Conservation (phyloP, 2,113 vertebrate species). For the Scolopax mira region DNA sequence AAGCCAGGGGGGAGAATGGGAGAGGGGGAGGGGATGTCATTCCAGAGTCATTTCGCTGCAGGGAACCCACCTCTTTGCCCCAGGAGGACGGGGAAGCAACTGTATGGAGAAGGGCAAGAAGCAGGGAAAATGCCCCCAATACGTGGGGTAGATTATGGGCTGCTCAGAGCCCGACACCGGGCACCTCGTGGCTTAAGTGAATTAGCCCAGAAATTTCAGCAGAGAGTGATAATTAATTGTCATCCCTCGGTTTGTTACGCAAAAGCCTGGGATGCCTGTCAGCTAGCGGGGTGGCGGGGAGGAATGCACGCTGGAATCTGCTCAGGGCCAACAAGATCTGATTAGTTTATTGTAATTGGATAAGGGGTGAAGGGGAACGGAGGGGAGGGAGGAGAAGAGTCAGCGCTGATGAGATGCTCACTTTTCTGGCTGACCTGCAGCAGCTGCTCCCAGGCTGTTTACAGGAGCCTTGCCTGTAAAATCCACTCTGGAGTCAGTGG, state of each 20-base stretch:
- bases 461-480: neutral
- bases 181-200: neutral
- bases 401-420: neutral
- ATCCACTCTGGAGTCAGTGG: neutral
- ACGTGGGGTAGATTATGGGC: neutral
- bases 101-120: neutral
- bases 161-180: neutral
- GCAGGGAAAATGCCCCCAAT: neutral
- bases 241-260: slow-evolving; percentile 24
- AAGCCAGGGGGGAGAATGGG: too few species aligned
- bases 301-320: neutral
- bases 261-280: neutral
- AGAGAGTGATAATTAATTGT: slow-evolving; percentile 25
- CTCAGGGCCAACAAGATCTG: neutral
- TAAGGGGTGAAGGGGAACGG: neutral
- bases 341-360: slow-evolving; percentile 46
- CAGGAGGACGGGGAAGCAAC: neutral
- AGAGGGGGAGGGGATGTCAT: neutral
- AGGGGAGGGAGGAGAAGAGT: neutral
- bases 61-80: neutral
- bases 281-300: neutral
- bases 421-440: neutral
- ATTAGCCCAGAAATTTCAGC: neutral
- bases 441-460: neutral
- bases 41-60: neutral